Conservation (phyloP, 2,888 invertebrate species). For the Tachina fera region DNA sequence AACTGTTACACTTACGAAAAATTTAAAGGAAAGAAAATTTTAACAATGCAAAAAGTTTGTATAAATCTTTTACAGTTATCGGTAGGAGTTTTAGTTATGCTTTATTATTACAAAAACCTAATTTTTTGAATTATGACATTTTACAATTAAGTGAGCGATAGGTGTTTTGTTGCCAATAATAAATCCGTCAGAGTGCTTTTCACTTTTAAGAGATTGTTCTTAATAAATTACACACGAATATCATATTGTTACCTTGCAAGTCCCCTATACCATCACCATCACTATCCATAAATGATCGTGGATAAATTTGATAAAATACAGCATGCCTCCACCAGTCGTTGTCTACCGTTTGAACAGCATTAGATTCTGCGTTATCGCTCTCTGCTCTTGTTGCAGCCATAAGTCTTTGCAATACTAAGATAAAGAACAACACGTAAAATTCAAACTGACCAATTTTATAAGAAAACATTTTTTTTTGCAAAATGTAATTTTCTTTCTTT, state of each 20-base stretch:
- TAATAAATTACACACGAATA: neutral
- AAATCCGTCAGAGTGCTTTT: too few relatives aligned
- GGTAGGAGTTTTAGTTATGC: too few relatives aligned
- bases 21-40: too few relatives aligned
- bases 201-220: neutral
- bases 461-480: slow-evolving; percentile 25
- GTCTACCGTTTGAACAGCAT: slow-evolving; percentile 75
- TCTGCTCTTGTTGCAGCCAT: slow-evolving; percentile 46
- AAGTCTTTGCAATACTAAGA: slow-evolving; percentile 37
- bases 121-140: too few relatives aligned
- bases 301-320: slow-evolving; percentile 91
- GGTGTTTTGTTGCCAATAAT: too few relatives aligned
- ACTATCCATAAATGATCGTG: slow-evolving; percentile 91
- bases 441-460: slow-evolving; percentile 40
- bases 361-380: neutral
- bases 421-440: slow-evolving; percentile 42
- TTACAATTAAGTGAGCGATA: too few relatives aligned
- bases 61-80: too few relatives aligned
- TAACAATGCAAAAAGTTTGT: too few relatives aligned
- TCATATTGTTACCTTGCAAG: slow-evolving; percentile 82
- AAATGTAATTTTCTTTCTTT: slow-evolving; percentile 13
- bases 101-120: too few relatives aligned
- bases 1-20: too few relatives aligned
- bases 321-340: slow-evolving; percentile 90
- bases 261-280: slow-evolving; percentile 89